Evolutionary conservation across 2,113 vertebrate genomes (phyloP).

Genomic region (Hyaena hyaena): DNA sequence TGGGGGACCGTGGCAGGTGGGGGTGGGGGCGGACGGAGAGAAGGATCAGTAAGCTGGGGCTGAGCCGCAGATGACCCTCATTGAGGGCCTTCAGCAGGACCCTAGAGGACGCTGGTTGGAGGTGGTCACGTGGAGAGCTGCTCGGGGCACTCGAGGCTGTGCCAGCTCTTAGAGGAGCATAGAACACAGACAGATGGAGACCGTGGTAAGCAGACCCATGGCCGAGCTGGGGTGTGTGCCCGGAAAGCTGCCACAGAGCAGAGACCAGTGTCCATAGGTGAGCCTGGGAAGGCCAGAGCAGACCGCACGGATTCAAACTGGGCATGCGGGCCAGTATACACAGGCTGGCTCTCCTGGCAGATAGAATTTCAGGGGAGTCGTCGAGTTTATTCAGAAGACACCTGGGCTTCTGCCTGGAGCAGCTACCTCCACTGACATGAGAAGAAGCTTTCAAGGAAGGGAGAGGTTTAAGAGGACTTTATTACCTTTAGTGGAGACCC

Average conservation of each 20-base stretch:
- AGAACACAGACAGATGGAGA: neutral
- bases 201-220: neutral
- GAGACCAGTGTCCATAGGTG: neutral
- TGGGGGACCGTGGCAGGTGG: neutral
- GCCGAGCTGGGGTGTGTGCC: neutral
- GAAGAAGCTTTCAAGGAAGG: neutral
- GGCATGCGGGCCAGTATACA: no score
- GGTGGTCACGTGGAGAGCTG: neutral
- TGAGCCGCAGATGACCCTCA: neutral
- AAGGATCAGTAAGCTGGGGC: neutral
- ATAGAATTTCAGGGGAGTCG: rapidly evolving
- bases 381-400: neutral
- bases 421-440: neutral
- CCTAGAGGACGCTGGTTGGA: neutral
- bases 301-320: neutral
- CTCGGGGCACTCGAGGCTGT: neutral
- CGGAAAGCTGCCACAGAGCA: neutral
- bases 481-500: neutral
- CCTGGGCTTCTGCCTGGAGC: neutral
- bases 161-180: neutral
- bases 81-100: neutral
- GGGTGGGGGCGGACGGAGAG: neutral
- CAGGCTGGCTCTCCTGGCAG: neutral
- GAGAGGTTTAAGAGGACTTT: neutral
- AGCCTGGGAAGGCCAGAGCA: neutral